Base-by-base conservation (phyloP, 30 jellyfish, hydroid and myxozoan genomes). In the Pelagia noctiluca region DNA sequence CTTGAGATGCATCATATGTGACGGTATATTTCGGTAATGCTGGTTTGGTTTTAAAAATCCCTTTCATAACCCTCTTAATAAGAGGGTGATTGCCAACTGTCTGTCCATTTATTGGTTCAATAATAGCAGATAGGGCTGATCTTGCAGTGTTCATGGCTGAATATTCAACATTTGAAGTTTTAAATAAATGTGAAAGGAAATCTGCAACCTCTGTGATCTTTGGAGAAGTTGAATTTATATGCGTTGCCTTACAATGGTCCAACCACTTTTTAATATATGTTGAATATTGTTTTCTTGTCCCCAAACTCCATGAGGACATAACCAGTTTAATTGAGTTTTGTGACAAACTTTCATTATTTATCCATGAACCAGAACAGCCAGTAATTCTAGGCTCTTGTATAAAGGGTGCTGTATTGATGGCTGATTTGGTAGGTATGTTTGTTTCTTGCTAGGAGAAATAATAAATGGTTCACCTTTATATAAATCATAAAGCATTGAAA, bases 391-490 rank as follows among this genome's bases (percentile, higher is more conserved):
- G 26, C 26, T 1, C 60, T 54, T 52, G 87, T 28, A 30, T 33
- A 75, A 61, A 3, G 84, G 90, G 34, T 80, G 90, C 23, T 29
- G 26, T 7, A 18, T 53, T 25, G n/a, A 26, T 50, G 85, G 78
- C 19, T 71, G 77, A 78, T 35, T 66, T 35, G 92, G 92, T 24
- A 67, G 78, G 11, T 2, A 35, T 19, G 53, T 12, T 26, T 21
- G 86, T 19, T 32, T 28, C 38, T 53, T 68, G 71, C 79, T 67
- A 25, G 75, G 64, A 30, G 92, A 86, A 8, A 68, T 19, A 30
- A 66, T 4, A 34, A 66, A 19, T 1, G 71, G 78, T 50, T 67
- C 63, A 30, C 64, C 48, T 5, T 34, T 13, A 19, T 2, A 52
- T 32, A 82, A 1, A 11, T 47, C 26, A 12, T 32, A 10, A 16